Evolutionary conservation across 2,797 vertebrate genomes (phyloP).

Genomic region (Siniperca undulata): DNA sequence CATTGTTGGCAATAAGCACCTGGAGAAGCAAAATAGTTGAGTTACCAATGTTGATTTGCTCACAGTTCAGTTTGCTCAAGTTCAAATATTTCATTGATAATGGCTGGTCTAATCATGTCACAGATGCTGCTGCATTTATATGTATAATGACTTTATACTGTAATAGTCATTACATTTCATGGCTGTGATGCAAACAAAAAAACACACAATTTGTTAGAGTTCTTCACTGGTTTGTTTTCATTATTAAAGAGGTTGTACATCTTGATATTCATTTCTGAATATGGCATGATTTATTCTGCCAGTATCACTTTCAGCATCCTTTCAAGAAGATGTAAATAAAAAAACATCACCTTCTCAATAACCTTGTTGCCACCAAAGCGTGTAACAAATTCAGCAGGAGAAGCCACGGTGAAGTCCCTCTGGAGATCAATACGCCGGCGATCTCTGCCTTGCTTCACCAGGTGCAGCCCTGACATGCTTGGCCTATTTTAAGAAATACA

Average conservation of each 20-base stretch:
- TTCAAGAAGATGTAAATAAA: neutral
- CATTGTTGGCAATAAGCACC: constrained; percentile 98
- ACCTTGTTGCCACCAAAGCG: constrained; percentile 98
- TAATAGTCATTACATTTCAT: neutral
- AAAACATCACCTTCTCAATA: constrained; percentile 92
- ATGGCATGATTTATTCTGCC: neutral
- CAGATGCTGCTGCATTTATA: neutral
- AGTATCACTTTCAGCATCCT: neutral
- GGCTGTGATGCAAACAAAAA: neutral
- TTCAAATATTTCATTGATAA: neutral
- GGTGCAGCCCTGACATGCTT: constrained; percentile 97
- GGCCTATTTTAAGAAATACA: constrained; percentile 84
- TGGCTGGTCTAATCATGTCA: neutral
- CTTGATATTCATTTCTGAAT: neutral
- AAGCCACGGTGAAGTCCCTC: constrained; percentile 97
- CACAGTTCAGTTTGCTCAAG: neutral
- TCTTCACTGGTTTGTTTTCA: neutral
- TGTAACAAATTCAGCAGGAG: constrained; percentile 98
- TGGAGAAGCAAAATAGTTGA: constrained; percentile 61
- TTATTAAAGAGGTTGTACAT: neutral
- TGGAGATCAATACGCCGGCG: constrained; percentile 95
- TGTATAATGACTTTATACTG: neutral
- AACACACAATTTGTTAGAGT: neutral
- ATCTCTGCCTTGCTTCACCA: constrained; percentile 96
- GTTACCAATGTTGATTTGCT: neutral